A percentile compares a stretch with the other conserved stretches of the same genome.
phyloP scores from a whole-genome alignment of 2,888 invertebrate species.

The Bellardia bayeri region DNA sequence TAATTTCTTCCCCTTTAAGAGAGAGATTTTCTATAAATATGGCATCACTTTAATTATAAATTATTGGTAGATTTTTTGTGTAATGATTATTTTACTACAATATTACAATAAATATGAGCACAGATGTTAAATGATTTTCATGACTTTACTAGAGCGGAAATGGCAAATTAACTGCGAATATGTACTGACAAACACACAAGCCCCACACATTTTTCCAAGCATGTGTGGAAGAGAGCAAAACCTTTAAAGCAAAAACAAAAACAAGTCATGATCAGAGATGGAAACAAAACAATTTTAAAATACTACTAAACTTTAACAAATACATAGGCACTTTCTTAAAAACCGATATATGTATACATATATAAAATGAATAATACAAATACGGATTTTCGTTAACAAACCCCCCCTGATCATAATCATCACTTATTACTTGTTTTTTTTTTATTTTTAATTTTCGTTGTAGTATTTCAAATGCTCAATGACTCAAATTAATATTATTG shows the following conservation, averaged over 20 bases:
- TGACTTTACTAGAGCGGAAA: conserved; percentile 72
- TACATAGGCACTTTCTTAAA: too few species aligned
- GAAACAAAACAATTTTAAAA: not conserved
- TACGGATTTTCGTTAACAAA: too few species aligned
- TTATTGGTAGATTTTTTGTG: conserved; percentile 33
- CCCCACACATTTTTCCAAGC: not conserved
- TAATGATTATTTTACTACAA: conserved; percentile 30
- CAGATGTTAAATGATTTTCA: conserved; percentile 72
- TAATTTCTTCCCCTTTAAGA: too few species aligned
- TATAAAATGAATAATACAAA: too few species aligned
- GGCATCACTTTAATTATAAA: conserved; percentile 6
- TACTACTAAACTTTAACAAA: too few species aligned
- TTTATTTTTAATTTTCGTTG: too few species aligned
- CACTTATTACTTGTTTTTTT: too few species aligned
- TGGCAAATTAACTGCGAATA: conserved; percentile 69
- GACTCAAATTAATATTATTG: too few species aligned
- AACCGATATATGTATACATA: too few species aligned
- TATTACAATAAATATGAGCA: conserved; percentile 60
- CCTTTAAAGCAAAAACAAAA: not conserved
- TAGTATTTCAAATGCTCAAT: too few species aligned
- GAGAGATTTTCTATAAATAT: not conserved
- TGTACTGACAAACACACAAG: not conserved
- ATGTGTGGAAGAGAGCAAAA: not conserved
- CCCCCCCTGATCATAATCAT: too few species aligned
- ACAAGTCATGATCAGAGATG: not conserved